These are phyloP conservation scores for Ochlodes sylvanus DNA, from an alignment of 2,888 invertebrate genomes.

Conservation along the genomic window DNA sequence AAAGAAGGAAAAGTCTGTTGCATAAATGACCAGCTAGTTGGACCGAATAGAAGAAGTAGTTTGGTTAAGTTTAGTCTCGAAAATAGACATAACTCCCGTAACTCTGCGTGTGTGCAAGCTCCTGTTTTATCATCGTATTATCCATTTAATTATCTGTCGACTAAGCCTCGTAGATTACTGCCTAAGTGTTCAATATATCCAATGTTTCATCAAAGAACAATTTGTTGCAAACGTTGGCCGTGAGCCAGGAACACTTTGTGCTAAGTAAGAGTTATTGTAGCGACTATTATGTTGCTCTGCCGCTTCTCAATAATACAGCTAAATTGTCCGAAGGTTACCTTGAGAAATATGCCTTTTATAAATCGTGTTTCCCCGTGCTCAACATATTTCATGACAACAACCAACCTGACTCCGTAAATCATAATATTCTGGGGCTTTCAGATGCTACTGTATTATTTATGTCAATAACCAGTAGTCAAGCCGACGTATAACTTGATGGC, in stretches of 20 bases:
- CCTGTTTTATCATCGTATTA: neutral
- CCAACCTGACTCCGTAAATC: slow-evolving; percentile 16
- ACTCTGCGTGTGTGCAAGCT: neutral
- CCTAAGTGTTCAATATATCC: slow-evolving; percentile 28
- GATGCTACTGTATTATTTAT: neutral
- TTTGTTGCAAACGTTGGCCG: slow-evolving; percentile 38
- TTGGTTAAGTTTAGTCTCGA: neutral
- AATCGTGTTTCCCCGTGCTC: slow-evolving; percentile 17
- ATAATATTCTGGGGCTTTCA: slow-evolving; percentile 15
- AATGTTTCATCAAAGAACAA: slow-evolving; percentile 37
- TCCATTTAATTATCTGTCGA: slow-evolving; percentile 8
- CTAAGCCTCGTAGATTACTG: slow-evolving; percentile 18
- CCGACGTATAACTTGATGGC: too few relatives aligned
- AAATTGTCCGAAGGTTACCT: slow-evolving; percentile 35
- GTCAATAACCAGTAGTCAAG: neutral
- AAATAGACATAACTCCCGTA: neutral
- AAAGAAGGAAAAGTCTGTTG: neutral
- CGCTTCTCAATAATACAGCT: slow-evolving; percentile 38
- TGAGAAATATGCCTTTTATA: slow-evolving; percentile 36
- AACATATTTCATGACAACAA: slow-evolving; percentile 28
- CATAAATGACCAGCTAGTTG: too few relatives aligned
- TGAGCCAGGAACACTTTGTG: slow-evolving; percentile 35
- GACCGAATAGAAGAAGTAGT: too few relatives aligned
- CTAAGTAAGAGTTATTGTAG: slow-evolving; percentile 38
- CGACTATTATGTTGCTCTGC: slow-evolving; percentile 37